These are phyloP conservation scores for Lasiurus borealis DNA, from an alignment of 2,113 vertebrate genomes.

Conservation along the genomic window DNA sequence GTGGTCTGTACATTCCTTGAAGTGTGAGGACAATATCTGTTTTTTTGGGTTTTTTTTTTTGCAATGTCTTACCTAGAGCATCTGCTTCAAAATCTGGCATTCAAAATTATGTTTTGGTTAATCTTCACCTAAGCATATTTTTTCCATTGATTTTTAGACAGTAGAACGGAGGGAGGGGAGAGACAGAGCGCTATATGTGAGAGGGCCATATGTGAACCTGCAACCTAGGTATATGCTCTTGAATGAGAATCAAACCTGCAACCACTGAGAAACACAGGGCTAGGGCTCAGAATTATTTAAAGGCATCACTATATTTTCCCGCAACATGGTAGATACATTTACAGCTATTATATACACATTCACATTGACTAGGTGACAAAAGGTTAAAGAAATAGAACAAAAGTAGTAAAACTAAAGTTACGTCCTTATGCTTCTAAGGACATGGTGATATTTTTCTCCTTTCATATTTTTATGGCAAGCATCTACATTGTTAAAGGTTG, in stretches of 20 bases:
- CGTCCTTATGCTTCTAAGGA: background rate
- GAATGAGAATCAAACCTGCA: too few species aligned
- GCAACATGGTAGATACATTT: background rate
- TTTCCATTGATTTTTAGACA: too few species aligned
- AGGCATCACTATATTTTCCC: background rate
- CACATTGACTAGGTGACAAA: constrained; percentile 8
- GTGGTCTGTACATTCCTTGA: background rate
- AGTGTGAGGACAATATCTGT: background rate
- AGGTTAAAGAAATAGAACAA: constrained; percentile 22
- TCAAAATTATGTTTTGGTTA: background rate
- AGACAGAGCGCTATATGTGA: too few species aligned
- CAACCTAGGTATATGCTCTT: too few species aligned
- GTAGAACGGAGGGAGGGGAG: too few species aligned
- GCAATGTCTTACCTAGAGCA: background rate
- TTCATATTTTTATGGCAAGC: constrained; percentile 25
- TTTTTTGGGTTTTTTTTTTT: too few species aligned
- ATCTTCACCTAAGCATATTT: too few species aligned
- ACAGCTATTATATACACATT: constrained; percentile 29
- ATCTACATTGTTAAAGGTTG: constrained; percentile 27
- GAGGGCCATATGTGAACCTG: too few species aligned
- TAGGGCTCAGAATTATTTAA: constrained; percentile 1
- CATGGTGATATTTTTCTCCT: background rate
- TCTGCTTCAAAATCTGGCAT: background rate
- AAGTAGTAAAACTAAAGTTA: constrained; percentile 10
- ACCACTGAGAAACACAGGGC: too few species aligned